Percentiles rank a stretch among this genome's conserved stretches.
Conservation (phyloP, 2,113 vertebrate genomes). For the Perognathus longimembris region DNA sequence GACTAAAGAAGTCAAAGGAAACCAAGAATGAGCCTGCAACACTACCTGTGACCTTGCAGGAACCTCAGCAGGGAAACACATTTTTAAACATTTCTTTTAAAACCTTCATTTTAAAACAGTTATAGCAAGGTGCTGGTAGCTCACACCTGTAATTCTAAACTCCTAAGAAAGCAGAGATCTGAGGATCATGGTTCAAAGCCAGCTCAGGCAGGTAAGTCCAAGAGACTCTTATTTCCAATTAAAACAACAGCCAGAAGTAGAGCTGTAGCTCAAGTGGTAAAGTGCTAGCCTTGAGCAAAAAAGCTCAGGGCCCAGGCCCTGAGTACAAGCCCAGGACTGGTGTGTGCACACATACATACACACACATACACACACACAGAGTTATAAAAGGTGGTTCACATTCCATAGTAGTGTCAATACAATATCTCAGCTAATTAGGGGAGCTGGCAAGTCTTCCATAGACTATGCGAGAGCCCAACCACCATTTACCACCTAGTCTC, state of each 20-base stretch:
- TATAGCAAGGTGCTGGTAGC: not conserved
- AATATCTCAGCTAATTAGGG: not conserved
- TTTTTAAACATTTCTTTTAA: no score
- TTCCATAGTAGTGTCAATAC: not conserved
- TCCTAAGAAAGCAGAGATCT: not conserved
- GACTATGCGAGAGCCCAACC: not conserved
- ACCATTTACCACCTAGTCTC: slow-evolving; percentile 26
- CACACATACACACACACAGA: not conserved
- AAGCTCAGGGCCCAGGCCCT: not conserved
- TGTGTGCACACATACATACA: not conserved
- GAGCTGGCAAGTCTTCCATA: not conserved
- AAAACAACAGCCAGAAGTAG: no score
- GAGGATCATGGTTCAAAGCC: no score
- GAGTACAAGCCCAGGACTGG: not conserved
- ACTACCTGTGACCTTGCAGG: not conserved
- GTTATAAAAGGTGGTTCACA: not conserved
- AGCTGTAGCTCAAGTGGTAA: no score
- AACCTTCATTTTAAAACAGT: not conserved
- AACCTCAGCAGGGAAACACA: not conserved
- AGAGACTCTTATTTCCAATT: no score
- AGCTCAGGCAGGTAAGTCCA: no score
- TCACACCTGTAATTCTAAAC: not conserved
- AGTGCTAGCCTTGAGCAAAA: no score
- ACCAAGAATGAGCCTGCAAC: not conserved
- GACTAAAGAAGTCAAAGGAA: slow-evolving; percentile 6